Evolutionary conservation across 2,888 invertebrate genomes (phyloP).

Genomic region (Gerris lacustris): DNA sequence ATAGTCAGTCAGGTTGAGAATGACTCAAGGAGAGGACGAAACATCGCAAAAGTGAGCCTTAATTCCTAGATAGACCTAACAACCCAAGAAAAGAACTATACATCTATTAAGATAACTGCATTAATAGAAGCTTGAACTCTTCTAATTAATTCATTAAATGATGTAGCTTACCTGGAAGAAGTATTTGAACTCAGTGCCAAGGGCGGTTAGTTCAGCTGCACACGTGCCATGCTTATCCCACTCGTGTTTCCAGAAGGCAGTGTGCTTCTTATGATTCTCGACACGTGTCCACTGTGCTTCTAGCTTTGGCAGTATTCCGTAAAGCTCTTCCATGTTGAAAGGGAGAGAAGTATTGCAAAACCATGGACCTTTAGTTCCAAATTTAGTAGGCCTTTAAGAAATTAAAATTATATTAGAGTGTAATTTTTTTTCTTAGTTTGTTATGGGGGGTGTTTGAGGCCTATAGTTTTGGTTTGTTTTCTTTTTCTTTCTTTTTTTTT

Average conservation of each 20-base stretch:
- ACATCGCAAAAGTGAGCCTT: too few relatives aligned
- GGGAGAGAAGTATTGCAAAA: constrained; percentile 57
- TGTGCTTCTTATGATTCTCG: constrained; percentile 43
- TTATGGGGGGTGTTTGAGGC: too few relatives aligned
- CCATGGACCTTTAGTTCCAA: constrained; percentile 51
- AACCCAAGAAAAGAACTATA: too few relatives aligned
- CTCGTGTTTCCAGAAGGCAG: constrained; percentile 64
- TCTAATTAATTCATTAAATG: too few relatives aligned
- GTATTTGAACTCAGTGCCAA: constrained; percentile 54
- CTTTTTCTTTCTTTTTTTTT: too few relatives aligned
- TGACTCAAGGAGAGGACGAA: too few relatives aligned
- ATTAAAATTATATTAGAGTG: neutral
- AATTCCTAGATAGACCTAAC: too few relatives aligned
- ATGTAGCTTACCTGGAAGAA: constrained; percentile 38
- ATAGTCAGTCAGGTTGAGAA: too few relatives aligned
- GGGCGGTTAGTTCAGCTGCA: constrained; percentile 44
- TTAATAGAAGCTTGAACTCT: too few relatives aligned
- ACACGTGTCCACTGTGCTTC: constrained; percentile 59
- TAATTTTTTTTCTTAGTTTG: neutral
- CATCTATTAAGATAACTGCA: too few relatives aligned
- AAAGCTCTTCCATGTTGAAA: constrained; percentile 50
- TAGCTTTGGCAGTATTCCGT: constrained; percentile 45
- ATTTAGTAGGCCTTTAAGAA: constrained; percentile 51
- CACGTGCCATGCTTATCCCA: constrained; percentile 78
- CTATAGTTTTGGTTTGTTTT: too few relatives aligned